Evolutionary conservation across 2,888 invertebrate genomes (phyloP), one percentile per base, ranked within the genome.

Genomic region (Drosophila nr. fundita): DNA sequence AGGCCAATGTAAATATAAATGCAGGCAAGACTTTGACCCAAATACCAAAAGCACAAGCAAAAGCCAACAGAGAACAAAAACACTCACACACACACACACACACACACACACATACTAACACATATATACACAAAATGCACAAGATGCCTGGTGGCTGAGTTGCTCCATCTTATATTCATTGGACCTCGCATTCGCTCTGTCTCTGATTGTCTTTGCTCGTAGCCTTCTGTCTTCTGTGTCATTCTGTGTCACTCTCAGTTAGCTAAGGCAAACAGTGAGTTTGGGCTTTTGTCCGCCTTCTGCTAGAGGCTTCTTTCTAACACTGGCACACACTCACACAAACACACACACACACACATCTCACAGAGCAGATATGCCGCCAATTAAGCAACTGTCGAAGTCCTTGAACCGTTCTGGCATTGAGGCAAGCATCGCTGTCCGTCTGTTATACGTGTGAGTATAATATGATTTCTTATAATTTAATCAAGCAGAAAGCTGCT

Each of bases 401-500:
- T 64, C 38, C 66, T 64, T 66, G 34, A 73, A 29, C 21, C 29
- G 30, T 55, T n/a, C 48, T 18, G 36, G 29, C 45, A 40, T 8
- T 38, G 67, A 15, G 27, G 21, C 72, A 52, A 57, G 36, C 32
- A 45, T 45, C 24, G 45, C n/a, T n/a, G 11, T 55, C 13, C 15
- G 30, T 52, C 30, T 21, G 4, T 13, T 58, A 32, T 24, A 49
- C 72, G 78, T 85, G 71, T 58, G 68, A 75, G 73, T 61, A 76
- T 85, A 85, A 87, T 81, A 83, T 68, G 86, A 87, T 87, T 86
- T 88, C 24, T 88, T 90, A 85, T 89, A 91, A 89, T 90, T 91
- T 85, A 90, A 91, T 90, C 90, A 89, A 82, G 75, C 75, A 80
- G 74, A 90, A 78, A 81, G 73, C 82, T 57, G 55, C 38, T 34